Evolutionary conservation across 2,113 vertebrate genomes (phyloP).

Genomic region (Pitta sordida): DNA sequence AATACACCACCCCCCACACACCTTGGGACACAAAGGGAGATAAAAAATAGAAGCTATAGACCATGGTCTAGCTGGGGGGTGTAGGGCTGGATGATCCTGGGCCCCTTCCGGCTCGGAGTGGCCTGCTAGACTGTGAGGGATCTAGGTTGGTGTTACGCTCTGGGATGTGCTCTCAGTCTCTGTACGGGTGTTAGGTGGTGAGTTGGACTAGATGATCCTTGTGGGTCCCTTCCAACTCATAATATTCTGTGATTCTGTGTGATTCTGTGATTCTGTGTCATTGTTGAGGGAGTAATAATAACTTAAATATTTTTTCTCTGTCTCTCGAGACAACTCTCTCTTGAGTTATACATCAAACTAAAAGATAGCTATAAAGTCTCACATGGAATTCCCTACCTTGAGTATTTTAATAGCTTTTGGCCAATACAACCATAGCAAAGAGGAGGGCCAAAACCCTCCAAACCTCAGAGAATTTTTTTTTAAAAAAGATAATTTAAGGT

Average conservation of each 20-base stretch:
- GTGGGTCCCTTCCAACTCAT: too few species aligned
- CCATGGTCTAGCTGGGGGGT: too few species aligned
- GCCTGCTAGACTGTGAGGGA: too few species aligned
- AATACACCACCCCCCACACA: too few species aligned
- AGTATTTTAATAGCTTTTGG: not conserved
- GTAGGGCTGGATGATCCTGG: too few species aligned
- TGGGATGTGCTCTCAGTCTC: too few species aligned
- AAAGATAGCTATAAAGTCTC: not conserved
- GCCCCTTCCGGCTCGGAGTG: too few species aligned
- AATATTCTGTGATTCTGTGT: too few species aligned
- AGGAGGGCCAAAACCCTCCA: not conserved
- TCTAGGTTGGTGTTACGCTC: too few species aligned
- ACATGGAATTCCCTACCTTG: not conserved
- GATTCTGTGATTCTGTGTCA: too few species aligned
- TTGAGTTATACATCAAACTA: not conserved
- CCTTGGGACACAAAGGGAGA: not conserved
- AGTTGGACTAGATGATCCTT: too few species aligned
- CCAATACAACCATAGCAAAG: not conserved
- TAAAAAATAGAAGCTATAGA: not conserved
- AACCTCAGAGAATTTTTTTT: not conserved
- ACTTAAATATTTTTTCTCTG: not conserved
- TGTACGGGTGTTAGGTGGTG: too few species aligned
- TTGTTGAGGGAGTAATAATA: not conserved
- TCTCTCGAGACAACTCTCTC: not conserved
- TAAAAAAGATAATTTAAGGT: not conserved